Conservation (phyloP, 2,797 vertebrate genomes). For the Gephyroberyx darwinii region DNA sequence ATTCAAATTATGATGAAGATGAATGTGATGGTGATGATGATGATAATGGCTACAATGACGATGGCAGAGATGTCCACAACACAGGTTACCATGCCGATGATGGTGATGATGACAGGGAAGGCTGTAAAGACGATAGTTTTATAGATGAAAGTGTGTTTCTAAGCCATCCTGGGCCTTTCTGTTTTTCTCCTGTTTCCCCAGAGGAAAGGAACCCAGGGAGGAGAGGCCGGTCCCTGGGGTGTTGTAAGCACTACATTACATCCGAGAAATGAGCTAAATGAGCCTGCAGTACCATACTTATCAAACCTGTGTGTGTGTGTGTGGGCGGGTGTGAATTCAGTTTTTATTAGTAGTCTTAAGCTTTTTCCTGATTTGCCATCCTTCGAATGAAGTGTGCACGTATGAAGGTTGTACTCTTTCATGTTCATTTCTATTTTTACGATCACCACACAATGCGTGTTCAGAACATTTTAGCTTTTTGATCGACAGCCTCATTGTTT, state of each 20-base stretch:
- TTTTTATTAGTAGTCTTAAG: slow-evolving; percentile 38
- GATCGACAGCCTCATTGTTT: slow-evolving; percentile 31
- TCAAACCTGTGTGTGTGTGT: slow-evolving; percentile 3
- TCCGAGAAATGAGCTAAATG: slow-evolving; percentile 45
- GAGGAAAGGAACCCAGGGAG: slow-evolving; percentile 23
- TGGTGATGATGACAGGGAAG: neutral
- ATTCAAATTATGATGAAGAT: neutral
- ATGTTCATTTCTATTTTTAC: neutral
- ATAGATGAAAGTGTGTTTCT: slow-evolving; percentile 18
- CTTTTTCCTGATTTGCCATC: slow-evolving; percentile 32
- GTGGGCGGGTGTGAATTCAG: slow-evolving; percentile 34
- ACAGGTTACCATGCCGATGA: slow-evolving; percentile 1
- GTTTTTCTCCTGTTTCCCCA: slow-evolving; percentile 18
- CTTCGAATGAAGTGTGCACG: neutral
- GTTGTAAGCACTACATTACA: slow-evolving; percentile 49
- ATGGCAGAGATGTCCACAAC: neutral
- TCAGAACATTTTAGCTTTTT: slow-evolving; percentile 19
- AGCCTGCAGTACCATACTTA: slow-evolving; percentile 33
- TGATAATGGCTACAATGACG: neutral
- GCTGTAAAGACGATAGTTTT: slow-evolving; percentile 12
- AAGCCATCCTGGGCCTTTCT: slow-evolving; percentile 12
- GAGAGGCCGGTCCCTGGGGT: slow-evolving; percentile 25
- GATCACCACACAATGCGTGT: neutral
- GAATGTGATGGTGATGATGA: slow-evolving; percentile 8
- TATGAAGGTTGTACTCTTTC: neutral